Conservation (phyloP, 2,113 vertebrate genomes). For the Tapirus terrestris region DNA sequence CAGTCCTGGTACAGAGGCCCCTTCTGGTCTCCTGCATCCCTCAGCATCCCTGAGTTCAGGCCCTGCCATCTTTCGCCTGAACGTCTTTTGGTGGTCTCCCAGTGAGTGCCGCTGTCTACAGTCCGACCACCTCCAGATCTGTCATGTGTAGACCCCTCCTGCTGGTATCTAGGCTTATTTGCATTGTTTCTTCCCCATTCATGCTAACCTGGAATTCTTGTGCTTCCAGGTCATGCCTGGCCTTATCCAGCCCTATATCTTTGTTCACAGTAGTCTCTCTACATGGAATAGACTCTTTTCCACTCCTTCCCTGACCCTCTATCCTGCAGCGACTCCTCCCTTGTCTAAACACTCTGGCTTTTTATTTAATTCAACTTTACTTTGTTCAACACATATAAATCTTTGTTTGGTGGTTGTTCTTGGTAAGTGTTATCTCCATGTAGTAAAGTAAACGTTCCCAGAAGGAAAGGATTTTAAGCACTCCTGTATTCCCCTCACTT, state of each 20-base stretch:
- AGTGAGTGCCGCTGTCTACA: fast-evolving
- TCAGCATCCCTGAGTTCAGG: too few species aligned
- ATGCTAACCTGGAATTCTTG: not conserved
- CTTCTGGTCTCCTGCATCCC: fast-evolving
- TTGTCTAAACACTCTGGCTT: not conserved
- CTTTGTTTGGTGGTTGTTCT: not conserved
- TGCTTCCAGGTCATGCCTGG: not conserved
- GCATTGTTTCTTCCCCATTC: fast-evolving
- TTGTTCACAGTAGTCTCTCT: not conserved
- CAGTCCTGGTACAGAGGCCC: not conserved
- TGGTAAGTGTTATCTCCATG: not conserved
- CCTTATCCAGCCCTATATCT: not conserved
- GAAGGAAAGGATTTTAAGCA: not conserved
- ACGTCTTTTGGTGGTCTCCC: not conserved
- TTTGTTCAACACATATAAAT: not conserved
- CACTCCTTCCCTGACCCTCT: not conserved
- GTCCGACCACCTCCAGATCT: not conserved
- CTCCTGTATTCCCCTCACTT: too few species aligned
- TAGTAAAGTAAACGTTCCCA: not conserved
- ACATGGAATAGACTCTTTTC: not conserved
- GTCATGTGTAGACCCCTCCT: not conserved
- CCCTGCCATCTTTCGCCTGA: too few species aligned
- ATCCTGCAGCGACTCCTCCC: fast-evolving
- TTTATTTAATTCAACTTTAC: not conserved
- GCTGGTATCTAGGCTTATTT: not conserved